These are phyloP conservation scores for Pheosia tremula DNA, from an alignment of 2,888 invertebrate species.

Conservation along the genomic window DNA sequence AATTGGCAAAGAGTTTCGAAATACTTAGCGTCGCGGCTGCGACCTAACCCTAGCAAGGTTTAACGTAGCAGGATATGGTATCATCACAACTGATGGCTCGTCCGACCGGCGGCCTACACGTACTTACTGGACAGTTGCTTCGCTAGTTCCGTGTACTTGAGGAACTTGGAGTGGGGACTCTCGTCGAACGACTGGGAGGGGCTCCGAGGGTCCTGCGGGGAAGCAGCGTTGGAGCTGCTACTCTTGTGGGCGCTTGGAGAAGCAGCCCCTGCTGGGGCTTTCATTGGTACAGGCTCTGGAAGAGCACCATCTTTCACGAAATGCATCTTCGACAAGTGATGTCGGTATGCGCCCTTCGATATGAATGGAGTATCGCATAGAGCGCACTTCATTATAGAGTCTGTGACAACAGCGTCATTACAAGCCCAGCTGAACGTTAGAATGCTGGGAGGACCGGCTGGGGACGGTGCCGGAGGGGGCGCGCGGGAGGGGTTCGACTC, in stretches of 20 bases:
- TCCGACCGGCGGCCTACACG: constrained; percentile 86
- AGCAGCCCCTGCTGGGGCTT: constrained; percentile 76
- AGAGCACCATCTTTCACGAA: constrained; percentile 96
- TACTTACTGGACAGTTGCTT: constrained; percentile 99
- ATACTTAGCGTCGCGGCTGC: constrained; percentile 81
- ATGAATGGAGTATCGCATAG: constrained; percentile 98
- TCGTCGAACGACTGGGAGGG: constrained; percentile 90
- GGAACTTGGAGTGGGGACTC: constrained; percentile 98
- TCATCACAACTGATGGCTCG: constrained; percentile 86
- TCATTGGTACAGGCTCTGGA: constrained; percentile 89
- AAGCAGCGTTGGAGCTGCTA: constrained; percentile 71
- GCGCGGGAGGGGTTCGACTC: constrained; percentile 89
- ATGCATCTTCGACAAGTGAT: constrained; percentile 98
- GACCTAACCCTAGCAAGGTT: constrained; percentile 81
- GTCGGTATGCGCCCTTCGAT: constrained; percentile 98
- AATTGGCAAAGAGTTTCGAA: constrained; percentile 85
- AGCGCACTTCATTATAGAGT: constrained; percentile 96
- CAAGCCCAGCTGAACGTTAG: constrained; percentile 97
- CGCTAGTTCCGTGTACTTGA: constrained; percentile 99
- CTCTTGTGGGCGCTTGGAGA: constrained; percentile 76
- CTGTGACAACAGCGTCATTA: constrained; percentile 95
- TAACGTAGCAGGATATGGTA: constrained; percentile 90
- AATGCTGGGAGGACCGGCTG: constrained; percentile 91
- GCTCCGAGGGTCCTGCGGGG: constrained; percentile 84
- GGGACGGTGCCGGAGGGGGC: constrained; percentile 80